Conservation (phyloP, 1,140 invertebrate genomes). For the Drosophila kikkawai region DNA sequence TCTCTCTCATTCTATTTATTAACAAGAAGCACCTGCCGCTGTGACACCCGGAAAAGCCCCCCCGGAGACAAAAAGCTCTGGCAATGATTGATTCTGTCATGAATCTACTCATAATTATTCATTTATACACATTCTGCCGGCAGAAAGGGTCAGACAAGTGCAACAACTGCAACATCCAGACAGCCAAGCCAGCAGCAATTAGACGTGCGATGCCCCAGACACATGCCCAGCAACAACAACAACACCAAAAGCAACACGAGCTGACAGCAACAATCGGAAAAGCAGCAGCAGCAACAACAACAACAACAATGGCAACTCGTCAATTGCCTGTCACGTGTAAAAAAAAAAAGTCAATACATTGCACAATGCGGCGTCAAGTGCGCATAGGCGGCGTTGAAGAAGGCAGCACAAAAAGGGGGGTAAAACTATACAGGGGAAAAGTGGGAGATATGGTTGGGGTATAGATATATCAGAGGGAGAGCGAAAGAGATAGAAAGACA, state of each 20-base stretch:
- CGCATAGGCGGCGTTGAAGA: conserved; percentile 27
- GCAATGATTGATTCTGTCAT: conserved; percentile 32
- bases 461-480: neutral
- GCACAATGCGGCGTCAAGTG: conserved; percentile 79
- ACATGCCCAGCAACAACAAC: conserved; percentile 40
- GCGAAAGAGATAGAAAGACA: neutral
- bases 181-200: conserved; percentile 34
- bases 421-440: neutral
- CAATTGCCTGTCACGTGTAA: conserved; percentile 80
- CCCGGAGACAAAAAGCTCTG: conserved; percentile 8
- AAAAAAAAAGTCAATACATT: conserved; percentile 74
- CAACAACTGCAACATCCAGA: conserved; percentile 31
- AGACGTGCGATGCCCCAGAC: conserved; percentile 63
- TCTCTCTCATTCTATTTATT: neutral
- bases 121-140: conserved; percentile 52
- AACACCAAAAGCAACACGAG: conserved; percentile 28
- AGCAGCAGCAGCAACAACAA: conserved; percentile 4
- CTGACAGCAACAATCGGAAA: conserved; percentile 13
- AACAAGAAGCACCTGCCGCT: neutral
- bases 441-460: conserved; percentile 5
- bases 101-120: conserved; percentile 49
- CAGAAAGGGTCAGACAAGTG: conserved; percentile 46
- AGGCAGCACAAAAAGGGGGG: neutral
- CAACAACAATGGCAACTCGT: conserved; percentile 52
- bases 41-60: conserved; percentile 17